Percentiles rank a stretch among this genome's conserved stretches.
Evolutionary conservation across 2,888 invertebrate genomes (phyloP).

Genomic region (Falcaria lacertinaria): DNA sequence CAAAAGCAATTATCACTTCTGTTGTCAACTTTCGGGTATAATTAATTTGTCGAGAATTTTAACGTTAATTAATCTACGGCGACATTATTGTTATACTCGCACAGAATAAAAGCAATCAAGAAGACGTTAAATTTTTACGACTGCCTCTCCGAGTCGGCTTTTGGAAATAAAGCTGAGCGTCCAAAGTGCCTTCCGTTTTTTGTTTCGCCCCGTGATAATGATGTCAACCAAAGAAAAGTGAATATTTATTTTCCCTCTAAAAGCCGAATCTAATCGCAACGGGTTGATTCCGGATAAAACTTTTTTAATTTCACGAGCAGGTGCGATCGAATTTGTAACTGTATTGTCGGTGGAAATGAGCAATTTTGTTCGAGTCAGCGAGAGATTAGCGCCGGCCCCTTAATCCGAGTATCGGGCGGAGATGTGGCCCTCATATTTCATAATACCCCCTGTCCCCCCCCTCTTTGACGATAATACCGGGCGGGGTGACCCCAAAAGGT

Average conservation of each 20-base stretch:
- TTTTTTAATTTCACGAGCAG: constrained; percentile 50
- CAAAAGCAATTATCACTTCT: constrained; percentile 21
- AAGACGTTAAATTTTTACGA: constrained; percentile 3
- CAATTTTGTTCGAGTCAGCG: constrained; percentile 50
- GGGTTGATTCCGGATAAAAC: constrained; percentile 30
- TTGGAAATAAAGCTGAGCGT: background rate
- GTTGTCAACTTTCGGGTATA: constrained; percentile 26
- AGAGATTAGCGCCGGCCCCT: constrained; percentile 50
- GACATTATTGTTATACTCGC: constrained; percentile 23
- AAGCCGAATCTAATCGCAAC: constrained; percentile 26
- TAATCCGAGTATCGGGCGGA: constrained; percentile 52
- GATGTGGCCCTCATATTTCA: constrained; percentile 62
- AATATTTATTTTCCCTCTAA: constrained; percentile 16
- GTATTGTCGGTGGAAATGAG: constrained; percentile 49
- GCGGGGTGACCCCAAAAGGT: constrained; percentile 21
- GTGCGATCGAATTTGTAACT: constrained; percentile 45
- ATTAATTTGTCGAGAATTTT: constrained; percentile 22
- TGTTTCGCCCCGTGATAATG: background rate
- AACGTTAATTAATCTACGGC: constrained; percentile 9
- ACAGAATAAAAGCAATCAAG: constrained; percentile 17
- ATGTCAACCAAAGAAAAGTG: constrained; percentile 10
- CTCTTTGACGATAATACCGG: constrained; percentile 26
- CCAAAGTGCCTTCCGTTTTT: background rate
- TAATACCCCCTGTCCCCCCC: constrained; percentile 34
- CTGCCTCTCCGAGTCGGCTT: background rate